phyloP scores from a whole-genome alignment of 1,140 invertebrate genomes.

The Drosophila bipectinata region DNA sequence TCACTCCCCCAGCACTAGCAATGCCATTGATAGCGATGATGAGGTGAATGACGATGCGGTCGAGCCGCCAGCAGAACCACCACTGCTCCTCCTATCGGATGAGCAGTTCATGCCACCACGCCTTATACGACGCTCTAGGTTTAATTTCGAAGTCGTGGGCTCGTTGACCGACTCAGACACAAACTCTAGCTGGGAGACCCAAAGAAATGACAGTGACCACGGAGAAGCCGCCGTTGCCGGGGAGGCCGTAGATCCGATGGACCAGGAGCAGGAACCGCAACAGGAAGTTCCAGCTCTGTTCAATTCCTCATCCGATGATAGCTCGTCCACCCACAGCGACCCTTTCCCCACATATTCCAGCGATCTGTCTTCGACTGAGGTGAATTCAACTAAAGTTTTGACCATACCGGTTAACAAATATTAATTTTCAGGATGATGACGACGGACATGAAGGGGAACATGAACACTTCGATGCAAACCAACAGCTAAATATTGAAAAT shows the following conservation, averaged over 20 bases:
- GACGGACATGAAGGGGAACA: neutral
- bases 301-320: conserved; percentile 8
- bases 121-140: too few species aligned
- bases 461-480: neutral
- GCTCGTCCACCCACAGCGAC: conserved; percentile 11
- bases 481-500: conserved; percentile 14
- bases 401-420: neutral
- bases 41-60: neutral
- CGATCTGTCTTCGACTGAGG: neutral
- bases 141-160: neutral
- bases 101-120: neutral
- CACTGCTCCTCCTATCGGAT: too few species aligned
- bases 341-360: neutral
- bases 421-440: neutral
- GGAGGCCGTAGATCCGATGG: neutral
- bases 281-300: neutral
- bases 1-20: neutral
- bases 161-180: neutral
- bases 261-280: neutral
- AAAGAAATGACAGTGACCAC: neutral
- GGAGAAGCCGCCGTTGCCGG: neutral
- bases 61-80: neutral
- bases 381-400: neutral
- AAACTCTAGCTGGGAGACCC: neutral
- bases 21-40: conserved; percentile 5